Base-by-base conservation (phyloP, 2,113 vertebrate species). In the Atractosteus spatula region DNA sequence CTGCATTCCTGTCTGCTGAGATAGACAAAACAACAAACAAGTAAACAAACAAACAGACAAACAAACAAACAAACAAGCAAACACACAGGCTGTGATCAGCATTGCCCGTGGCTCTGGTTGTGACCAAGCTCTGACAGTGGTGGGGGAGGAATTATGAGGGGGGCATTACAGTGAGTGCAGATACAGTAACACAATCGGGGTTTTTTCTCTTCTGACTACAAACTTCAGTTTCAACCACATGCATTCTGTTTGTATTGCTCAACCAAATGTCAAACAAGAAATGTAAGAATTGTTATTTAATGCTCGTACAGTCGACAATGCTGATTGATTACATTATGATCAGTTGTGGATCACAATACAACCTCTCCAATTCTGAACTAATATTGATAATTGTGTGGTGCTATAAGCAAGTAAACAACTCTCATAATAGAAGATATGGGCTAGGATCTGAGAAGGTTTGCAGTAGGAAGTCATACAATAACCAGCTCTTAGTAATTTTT, bases 1-100 rank as follows among this genome's bases (percentile, higher is more conserved):
- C 11, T 16, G 63, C 71, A 66, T 55, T 72, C 71, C 16, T 41
- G 17, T 66, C 71, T 41, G 54, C 61, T 51, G 63, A 67, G 13
- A 79, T 67, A 70, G 64, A 29, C 61, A 75, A 65, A 68, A 74
- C 41, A 75, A 77, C 63, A 76, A 72, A 78, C 66, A 77, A 63
- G 1, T 1, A 29, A 29, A 29, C 17, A 29, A 29, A 29, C 17
- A 29, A 29, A 29, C 17, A 29, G 1, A 63, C 56, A 66, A 17
- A 59, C 56, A n/a, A 12, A 12, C 14, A n/a, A 14, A n/a, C 56
- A 14, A 12, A 3, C 11, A 14, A 51, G 8, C 5, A 10, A 5
- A 51, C 5, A 51, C 1, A 14, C 17, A 66, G 51, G 44, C 63
- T 44, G 45, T 68, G 69, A 72, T 77, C 76, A 70, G 67, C 74